Evolutionary conservation across 2,797 vertebrate species (phyloP), one percentile per base, ranked within the genome.

Genomic region (Dromococcyx pavoninus): DNA sequence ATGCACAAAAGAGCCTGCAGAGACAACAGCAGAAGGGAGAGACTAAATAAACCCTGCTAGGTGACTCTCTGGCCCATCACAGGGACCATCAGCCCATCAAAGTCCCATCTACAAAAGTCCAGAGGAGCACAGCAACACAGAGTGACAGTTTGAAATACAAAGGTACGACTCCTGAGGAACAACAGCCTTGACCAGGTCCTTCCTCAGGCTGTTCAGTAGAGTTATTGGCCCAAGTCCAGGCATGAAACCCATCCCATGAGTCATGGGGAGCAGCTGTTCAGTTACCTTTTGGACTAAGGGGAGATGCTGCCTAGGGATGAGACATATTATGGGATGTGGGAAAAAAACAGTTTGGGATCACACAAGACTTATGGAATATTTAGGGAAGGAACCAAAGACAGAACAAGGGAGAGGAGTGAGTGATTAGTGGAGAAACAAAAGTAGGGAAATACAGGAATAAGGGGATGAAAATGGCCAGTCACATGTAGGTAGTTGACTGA

Each of bases 191-290:
- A 19, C 27, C 27, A 23, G 25, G 5, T 9, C 22, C 32, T 13
- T 56, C 23, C 27, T 6, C 0, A 0, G 18, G 24, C 13, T 48
- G 11, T 32, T 1, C 35, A 51, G 30, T 6, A 64, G 50, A 48
- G 10, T 7, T n/a, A 8, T 19, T 2, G 0, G 11, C 24, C 10
- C 12, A n/a, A 39, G n/a, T 32, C 8, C 7, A 22, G 53, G 14
- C 1, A 1, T 25, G 28, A 61, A 91, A 32, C 7, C 10, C 17
- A 54, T 32, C 6, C 28, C 15, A 15, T 10, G 13, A 44, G 9
- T 19, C 32, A 21, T 10, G 28, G 18, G 25, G 11, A 73, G 9
- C 22, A 51, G 11, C 17, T 37, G 1, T 30, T 24, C 5, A 30
- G 4, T 50, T 13, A 32, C 6, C 3, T 67, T 64, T 71, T 33